Conservation (phyloP, 1,140 invertebrate species). For the Ericerus pela region DNA sequence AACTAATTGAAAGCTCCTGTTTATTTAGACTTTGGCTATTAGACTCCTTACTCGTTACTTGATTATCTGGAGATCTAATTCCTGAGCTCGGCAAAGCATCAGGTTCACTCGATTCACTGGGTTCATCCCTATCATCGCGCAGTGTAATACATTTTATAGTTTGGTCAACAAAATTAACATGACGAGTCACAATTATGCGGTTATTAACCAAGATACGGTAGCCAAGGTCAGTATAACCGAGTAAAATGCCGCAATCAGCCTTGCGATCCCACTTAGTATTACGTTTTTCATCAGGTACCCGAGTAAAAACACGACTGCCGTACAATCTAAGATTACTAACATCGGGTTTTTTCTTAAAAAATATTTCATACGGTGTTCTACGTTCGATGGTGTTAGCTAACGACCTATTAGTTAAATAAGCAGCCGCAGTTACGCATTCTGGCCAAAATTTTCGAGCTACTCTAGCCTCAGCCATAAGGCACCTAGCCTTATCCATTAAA, state of each 20-base stretch:
- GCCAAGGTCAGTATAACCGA: background rate
- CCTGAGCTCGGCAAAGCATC: too few species aligned
- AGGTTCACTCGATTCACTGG: too few species aligned
- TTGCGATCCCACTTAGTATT: slow-evolving; percentile 20
- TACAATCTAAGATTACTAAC: slow-evolving; percentile 13
- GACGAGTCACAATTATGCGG: too few species aligned
- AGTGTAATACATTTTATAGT: too few species aligned
- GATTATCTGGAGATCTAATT: too few species aligned
- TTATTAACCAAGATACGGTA: background rate
- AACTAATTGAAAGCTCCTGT: too few species aligned
- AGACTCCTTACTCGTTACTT: too few species aligned
- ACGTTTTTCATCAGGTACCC: slow-evolving; percentile 20
- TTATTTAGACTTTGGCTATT: too few species aligned
- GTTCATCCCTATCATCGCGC: too few species aligned
- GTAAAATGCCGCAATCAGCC: background rate
- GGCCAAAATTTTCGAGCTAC: slow-evolving; percentile 19
- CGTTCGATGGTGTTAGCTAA: background rate
- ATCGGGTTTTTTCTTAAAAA: slow-evolving; percentile 2
- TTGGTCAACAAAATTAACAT: too few species aligned
- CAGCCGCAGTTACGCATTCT: slow-evolving; percentile 15
- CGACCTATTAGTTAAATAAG: slow-evolving; percentile 17
- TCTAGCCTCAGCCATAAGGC: too few species aligned
- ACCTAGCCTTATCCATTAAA: too few species aligned
- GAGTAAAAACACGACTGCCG: slow-evolving; percentile 21
- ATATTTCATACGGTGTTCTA: background rate